These are phyloP conservation scores for Hypotaenidia okinawae DNA, from an alignment of 2,797 vertebrate species.

Conservation along the genomic window DNA sequence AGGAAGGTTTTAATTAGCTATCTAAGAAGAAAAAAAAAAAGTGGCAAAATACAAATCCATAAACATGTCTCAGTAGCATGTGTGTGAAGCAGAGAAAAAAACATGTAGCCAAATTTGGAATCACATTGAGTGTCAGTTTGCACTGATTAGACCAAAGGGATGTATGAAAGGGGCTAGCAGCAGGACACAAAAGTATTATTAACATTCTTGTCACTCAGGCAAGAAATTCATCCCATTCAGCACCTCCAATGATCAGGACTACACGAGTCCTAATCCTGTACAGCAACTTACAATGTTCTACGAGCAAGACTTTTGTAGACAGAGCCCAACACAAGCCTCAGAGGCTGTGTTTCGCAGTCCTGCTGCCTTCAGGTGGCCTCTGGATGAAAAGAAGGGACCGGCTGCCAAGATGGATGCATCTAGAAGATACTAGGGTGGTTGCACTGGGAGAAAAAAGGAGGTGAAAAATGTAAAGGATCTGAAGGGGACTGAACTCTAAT, in stretches of 20 bases:
- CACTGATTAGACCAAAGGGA: background rate
- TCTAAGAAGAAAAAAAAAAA: background rate
- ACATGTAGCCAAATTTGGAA: background rate
- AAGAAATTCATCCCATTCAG: background rate
- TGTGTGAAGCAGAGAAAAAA: background rate
- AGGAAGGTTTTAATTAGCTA: background rate
- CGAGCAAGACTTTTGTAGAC: background rate
- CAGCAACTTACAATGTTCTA: background rate
- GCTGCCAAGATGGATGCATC: background rate
- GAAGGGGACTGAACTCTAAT: background rate
- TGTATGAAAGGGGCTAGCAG: background rate
- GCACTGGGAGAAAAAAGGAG: background rate
- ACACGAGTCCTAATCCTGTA: background rate
- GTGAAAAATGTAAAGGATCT: background rate
- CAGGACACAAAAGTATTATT: background rate
- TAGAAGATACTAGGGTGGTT: background rate
- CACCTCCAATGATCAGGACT: background rate
- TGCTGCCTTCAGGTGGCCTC: background rate
- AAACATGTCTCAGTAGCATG: background rate
- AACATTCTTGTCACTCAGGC: background rate
- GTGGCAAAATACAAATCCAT: background rate
- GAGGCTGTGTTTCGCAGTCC: background rate
- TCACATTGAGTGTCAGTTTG: background rate
- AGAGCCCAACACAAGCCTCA: background rate
- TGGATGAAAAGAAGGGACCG: background rate